Conservation (phyloP, 2,797 vertebrate species). For the Naso thynnoides region DNA sequence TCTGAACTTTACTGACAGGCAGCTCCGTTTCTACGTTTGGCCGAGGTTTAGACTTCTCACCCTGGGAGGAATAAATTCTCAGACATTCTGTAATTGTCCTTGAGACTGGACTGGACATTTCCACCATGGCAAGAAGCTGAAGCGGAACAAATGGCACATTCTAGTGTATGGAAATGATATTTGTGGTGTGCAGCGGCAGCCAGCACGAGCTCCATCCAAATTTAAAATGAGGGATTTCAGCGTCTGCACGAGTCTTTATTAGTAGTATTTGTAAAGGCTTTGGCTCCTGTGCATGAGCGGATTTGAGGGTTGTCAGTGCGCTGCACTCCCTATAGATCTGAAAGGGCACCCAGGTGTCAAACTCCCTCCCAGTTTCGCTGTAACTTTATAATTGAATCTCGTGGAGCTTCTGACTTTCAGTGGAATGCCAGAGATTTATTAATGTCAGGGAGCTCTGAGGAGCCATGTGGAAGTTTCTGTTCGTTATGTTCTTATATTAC, state of each 20-base stretch:
- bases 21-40: constrained; percentile 67
- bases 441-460: constrained; percentile 66
- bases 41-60: constrained; percentile 70
- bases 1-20: constrained; percentile 51
- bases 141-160: constrained; percentile 84
- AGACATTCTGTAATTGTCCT: constrained; percentile 85
- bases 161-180: constrained; percentile 82
- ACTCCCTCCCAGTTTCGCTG: constrained; percentile 43
- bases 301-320: constrained; percentile 64
- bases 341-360: constrained; percentile 72
- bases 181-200: constrained; percentile 72
- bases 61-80: constrained; percentile 81
- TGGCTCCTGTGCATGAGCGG: constrained; percentile 52
- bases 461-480: constrained; percentile 70
- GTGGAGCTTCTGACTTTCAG: constrained; percentile 69
- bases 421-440: constrained; percentile 66
- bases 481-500: constrained; percentile 69
- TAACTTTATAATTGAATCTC: constrained; percentile 69
- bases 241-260: constrained; percentile 79
- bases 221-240: constrained; percentile 76
- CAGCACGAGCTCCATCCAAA: constrained; percentile 70
- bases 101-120: constrained; percentile 80
- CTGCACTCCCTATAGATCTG: constrained; percentile 58
- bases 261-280: constrained; percentile 70
- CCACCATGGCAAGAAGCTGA: constrained; percentile 80